phyloP scores from a whole-genome alignment of 2,888 invertebrate genomes.

The Xestia ashworthii region DNA sequence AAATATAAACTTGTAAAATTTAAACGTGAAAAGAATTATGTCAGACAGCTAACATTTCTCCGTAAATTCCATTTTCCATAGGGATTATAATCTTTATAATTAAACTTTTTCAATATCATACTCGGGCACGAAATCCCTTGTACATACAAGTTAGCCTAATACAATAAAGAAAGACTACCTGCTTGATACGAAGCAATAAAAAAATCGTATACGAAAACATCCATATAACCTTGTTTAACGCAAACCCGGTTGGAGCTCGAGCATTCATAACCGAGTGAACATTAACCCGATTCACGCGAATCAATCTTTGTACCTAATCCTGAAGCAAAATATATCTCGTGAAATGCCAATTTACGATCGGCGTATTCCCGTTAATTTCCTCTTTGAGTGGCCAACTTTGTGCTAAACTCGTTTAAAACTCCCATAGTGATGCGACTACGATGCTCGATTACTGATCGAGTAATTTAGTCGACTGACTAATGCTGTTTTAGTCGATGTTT shows the following conservation, averaged over 20 bases:
- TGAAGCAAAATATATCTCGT: slow-evolving; percentile 60
- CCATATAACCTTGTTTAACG: slow-evolving; percentile 39
- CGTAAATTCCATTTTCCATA: neutral
- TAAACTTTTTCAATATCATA: neutral
- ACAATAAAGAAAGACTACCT: slow-evolving; percentile 33
- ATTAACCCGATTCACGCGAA: slow-evolving; percentile 60
- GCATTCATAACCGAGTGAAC: slow-evolving; percentile 55
- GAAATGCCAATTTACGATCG: slow-evolving; percentile 62
- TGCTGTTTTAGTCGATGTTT: slow-evolving; percentile 58
- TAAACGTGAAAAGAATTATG: neutral
- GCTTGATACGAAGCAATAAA: slow-evolving; percentile 40
- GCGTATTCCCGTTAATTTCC: slow-evolving; percentile 64
- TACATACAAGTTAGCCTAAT: slow-evolving; percentile 17
- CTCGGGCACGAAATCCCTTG: neutral
- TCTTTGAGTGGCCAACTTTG: slow-evolving; percentile 65
- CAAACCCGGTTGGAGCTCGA: slow-evolving; percentile 24
- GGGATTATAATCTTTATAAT: too few relatives aligned
- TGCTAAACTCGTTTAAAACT: slow-evolving; percentile 65
- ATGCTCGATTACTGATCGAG: slow-evolving; percentile 60
- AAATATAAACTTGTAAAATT: neutral
- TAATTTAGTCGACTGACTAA: slow-evolving; percentile 56
- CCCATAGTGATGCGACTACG: slow-evolving; percentile 62
- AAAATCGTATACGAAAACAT: slow-evolving; percentile 39
- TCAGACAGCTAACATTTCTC: neutral
- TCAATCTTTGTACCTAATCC: slow-evolving; percentile 65